These are phyloP conservation scores for Hippocampus abdominalis DNA, from an alignment of 2,113 vertebrate species.

Conservation along the genomic window DNA sequence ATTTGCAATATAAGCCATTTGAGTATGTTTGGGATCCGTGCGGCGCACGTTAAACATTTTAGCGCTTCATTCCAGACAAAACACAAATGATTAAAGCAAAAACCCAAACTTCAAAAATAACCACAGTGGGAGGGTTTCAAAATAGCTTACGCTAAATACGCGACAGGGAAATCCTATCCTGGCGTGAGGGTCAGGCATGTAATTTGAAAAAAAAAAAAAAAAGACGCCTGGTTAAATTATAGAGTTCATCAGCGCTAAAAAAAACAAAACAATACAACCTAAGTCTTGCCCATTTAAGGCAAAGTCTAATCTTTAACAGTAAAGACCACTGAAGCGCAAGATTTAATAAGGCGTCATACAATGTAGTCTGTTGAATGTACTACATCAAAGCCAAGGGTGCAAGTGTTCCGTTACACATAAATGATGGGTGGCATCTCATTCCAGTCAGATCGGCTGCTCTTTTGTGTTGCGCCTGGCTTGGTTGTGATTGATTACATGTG, in stretches of 20 bases:
- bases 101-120: slow-evolving; percentile 76
- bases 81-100: slow-evolving; percentile 65
- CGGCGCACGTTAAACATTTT: slow-evolving; percentile 41
- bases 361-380: slow-evolving; percentile 43
- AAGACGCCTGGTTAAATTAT: slow-evolving; percentile 69
- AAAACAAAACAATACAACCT: slow-evolving; percentile 75
- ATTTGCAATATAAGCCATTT: not conserved
- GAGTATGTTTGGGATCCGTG: slow-evolving; percentile 6
- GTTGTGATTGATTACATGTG: slow-evolving; percentile 44
- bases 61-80: slow-evolving; percentile 60
- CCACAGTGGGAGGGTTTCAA: slow-evolving; percentile 72
- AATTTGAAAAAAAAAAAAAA: slow-evolving; percentile 69
- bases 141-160: slow-evolving; percentile 72
- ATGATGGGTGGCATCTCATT: slow-evolving; percentile 52
- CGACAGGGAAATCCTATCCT: slow-evolving; percentile 70
- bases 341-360: slow-evolving; percentile 32
- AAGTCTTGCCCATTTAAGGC: slow-evolving; percentile 26
- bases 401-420: slow-evolving; percentile 47
- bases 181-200: slow-evolving; percentile 69
- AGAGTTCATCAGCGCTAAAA: slow-evolving; percentile 68
- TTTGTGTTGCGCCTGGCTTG: slow-evolving; percentile 17
- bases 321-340: not conserved
- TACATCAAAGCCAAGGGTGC: slow-evolving; percentile 52
- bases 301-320: slow-evolving; percentile 12
- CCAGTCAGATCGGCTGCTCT: slow-evolving; percentile 31